A percentile compares a stretch with the other conserved stretches of the same genome.
phyloP scores from a whole-genome alignment of 2,888 invertebrate genomes.

The Sclerodermus sp. region DNA sequence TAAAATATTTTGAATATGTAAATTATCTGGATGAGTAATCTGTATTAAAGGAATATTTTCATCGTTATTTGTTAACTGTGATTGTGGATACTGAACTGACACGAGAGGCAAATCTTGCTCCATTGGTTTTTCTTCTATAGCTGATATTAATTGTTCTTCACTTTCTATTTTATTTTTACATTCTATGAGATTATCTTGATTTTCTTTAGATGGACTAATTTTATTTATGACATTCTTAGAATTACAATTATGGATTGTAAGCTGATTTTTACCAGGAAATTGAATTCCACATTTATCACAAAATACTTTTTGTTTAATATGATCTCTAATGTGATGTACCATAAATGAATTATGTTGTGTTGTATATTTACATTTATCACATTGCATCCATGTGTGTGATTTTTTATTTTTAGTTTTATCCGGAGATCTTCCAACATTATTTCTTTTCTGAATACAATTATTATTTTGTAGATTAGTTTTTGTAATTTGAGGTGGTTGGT shows the following conservation, averaged over 20 bases:
- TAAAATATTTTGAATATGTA: slow-evolving; percentile 29
- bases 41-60: slow-evolving; percentile 23
- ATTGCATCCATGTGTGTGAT: slow-evolving; percentile 44
- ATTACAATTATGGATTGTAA: slow-evolving; percentile 17
- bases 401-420: slow-evolving; percentile 14
- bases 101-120: slow-evolving; percentile 14
- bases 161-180: slow-evolving; percentile 8
- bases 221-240: not conserved
- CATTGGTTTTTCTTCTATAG: slow-evolving; percentile 9
- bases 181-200: not conserved
- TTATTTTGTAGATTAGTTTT: slow-evolving; percentile 17
- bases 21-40: slow-evolving; percentile 25
- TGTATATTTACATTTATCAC: slow-evolving; percentile 53
- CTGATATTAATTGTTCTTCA: not conserved
- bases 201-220: not conserved
- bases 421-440: slow-evolving; percentile 17
- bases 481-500: slow-evolving; percentile 44
- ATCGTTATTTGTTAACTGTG: slow-evolving; percentile 15
- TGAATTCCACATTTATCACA: slow-evolving; percentile 32
- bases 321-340: slow-evolving; percentile 44
- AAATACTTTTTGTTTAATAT: slow-evolving; percentile 30
- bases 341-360: slow-evolving; percentile 47
- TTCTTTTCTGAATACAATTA: slow-evolving; percentile 26
- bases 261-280: slow-evolving; percentile 17
- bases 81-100: slow-evolving; percentile 13